Base-by-base conservation (phyloP, 1,140 invertebrate species). In the Nylanderia fulva region DNA sequence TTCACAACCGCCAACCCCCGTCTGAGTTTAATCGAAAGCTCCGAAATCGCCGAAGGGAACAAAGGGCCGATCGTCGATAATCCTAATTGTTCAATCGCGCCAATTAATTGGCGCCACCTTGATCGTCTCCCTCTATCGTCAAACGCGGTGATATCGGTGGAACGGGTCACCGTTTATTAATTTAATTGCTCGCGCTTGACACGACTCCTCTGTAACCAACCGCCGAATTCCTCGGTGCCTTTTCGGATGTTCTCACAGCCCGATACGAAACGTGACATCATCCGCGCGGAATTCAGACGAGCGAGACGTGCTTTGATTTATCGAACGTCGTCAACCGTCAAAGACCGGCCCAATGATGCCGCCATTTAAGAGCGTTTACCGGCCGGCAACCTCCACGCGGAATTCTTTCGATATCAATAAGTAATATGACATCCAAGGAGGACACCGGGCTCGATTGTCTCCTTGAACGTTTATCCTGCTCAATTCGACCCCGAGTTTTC, bases 381-480 rank as follows among this genome's bases (percentile, higher is more conserved):
- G 69, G 48, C 45, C 72, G 75, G 76, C 86, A 69, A 74, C 76
- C 77, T 82, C 45, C 82, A 79, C 80, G 54, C 74, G 63, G 84
- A 82, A 89, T 90, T 90, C 85, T 58, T 69, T 64, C 82, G 45
- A 74, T 83, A 87, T 90, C 88, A 89, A 89, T 89, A 90, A 90
- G 89, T 89, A 85, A 90, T 90, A 89, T 90, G 89, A 90, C 89
- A 87, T 89, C 88, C 77, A 90, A 86, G 83, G 85, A 89, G 88
- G 88, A 90, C 88, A 83, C 52, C 24, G 58, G 54, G 85, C 75
- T 89, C 85, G 87, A 85, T 87, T 76, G 82, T 89, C 68, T 64
- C 80, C 58, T 86, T 56, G 66, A 75, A 82, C 86, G 68, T 69
- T 76, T 58, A 77, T 85, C 61, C 76, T 85, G 60, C 24, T 87